Evolutionary conservation across 2,113 vertebrate species (phyloP).

Genomic region (Brienomyrus brachyistius): DNA sequence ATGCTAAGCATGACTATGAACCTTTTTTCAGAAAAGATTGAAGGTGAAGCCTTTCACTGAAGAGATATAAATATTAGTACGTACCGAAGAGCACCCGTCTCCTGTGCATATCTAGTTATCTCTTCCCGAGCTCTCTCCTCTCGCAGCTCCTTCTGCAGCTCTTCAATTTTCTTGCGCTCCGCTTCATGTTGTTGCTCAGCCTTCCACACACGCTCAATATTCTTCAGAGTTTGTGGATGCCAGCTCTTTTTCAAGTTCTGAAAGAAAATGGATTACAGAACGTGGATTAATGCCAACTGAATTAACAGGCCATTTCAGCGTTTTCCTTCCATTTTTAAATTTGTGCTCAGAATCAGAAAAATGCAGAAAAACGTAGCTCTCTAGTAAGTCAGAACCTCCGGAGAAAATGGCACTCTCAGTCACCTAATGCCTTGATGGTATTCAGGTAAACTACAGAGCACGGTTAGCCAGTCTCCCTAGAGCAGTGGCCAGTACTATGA

Average conservation of each 20-base stretch:
- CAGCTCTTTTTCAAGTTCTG: conserved; percentile 98
- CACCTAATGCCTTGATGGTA: neutral
- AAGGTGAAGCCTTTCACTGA: too few species aligned
- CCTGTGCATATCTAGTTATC: conserved; percentile 82
- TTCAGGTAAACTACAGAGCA: neutral
- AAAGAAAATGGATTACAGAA: neutral
- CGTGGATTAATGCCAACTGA: neutral
- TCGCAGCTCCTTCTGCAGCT: conserved; percentile 88
- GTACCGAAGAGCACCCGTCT: conserved; percentile 79
- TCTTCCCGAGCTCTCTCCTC: conserved; percentile 87
- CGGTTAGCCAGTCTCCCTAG: neutral
- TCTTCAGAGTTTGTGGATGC: conserved; percentile 96
- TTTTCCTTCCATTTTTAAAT: neutral
- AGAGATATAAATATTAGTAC: conserved; percentile 19
- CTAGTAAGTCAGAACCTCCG: neutral
- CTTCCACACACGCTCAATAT: conserved; percentile 97
- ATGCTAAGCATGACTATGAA: neutral
- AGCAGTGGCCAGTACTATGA: neutral
- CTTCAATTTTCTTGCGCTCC: conserved; percentile 88
- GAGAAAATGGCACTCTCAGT: neutral
- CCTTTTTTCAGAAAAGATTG: neutral
- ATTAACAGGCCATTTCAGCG: neutral
- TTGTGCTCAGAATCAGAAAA: neutral
- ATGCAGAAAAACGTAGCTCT: neutral
- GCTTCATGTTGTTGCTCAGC: conserved; percentile 92